phyloP scores from a whole-genome alignment of 2,797 vertebrate species.

The Champsocephalus esox region DNA sequence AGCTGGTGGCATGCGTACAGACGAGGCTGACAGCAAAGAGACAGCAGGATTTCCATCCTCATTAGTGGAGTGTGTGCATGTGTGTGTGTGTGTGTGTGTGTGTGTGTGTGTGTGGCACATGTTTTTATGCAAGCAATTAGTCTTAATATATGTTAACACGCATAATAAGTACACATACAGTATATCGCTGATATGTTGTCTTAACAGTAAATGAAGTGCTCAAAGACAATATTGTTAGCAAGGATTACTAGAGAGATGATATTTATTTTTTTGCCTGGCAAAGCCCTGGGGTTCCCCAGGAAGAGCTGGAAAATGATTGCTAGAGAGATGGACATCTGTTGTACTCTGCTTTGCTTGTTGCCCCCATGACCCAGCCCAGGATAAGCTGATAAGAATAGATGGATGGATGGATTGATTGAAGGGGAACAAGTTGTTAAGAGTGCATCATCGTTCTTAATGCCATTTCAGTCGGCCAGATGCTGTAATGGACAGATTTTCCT shows the following conservation, averaged over 20 bases:
- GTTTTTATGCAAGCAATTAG: constrained; percentile 10
- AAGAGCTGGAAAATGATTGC: too few relatives aligned
- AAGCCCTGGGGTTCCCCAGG: too few relatives aligned
- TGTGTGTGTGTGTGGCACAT: background rate
- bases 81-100: background rate
- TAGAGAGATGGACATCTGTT: too few relatives aligned
- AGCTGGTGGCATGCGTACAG: constrained; percentile 60
- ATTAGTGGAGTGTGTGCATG: constrained; percentile 60
- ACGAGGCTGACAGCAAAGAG: constrained; percentile 56
- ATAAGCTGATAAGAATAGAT: too few relatives aligned
- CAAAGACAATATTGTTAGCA: background rate
- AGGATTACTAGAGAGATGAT: too few relatives aligned
- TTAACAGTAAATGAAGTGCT: background rate
- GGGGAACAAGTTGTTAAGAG: background rate
- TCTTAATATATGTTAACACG: background rate
- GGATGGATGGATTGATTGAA: too few relatives aligned
- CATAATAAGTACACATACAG: background rate
- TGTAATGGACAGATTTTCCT: constrained; percentile 1
- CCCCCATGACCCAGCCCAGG: too few relatives aligned
- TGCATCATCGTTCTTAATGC: constrained; percentile 16
- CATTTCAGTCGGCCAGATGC: constrained; percentile 5
- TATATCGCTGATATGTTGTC: background rate
- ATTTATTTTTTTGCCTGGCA: too few relatives aligned
- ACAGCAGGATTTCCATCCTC: constrained; percentile 59
- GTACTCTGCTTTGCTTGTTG: too few relatives aligned